phyloP scores from a whole-genome alignment of 2,113 vertebrate species.

The Entelurus aequoreus region DNA sequence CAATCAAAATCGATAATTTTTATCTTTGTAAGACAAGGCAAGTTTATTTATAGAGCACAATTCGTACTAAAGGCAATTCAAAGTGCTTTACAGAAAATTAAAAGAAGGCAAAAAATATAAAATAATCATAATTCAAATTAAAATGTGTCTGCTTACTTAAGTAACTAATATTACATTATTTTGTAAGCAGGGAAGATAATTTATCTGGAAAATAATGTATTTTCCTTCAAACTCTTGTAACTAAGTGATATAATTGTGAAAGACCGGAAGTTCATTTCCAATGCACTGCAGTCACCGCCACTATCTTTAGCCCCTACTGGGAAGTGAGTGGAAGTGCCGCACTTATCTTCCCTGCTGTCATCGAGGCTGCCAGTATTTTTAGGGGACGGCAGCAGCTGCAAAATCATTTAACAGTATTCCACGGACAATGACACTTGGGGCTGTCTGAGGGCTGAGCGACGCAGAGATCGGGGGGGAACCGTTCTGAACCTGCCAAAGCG shows the following conservation, averaged over 20 bases:
- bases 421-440: slow-evolving; percentile 77
- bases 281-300: slow-evolving; percentile 46
- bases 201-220: too few species aligned
- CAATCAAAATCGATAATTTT: too few species aligned
- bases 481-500: slow-evolving; percentile 30
- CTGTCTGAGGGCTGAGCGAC: slow-evolving; percentile 64
- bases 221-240: neutral
- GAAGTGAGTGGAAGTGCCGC: slow-evolving; percentile 75
- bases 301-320: slow-evolving; percentile 75
- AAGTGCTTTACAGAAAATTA: too few species aligned
- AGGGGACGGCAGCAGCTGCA: slow-evolving; percentile 78
- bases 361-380: slow-evolving; percentile 78
- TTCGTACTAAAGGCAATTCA: too few species aligned
- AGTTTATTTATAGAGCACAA: too few species aligned
- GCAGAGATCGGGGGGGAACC: slow-evolving; percentile 49
- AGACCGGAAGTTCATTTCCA: slow-evolving; percentile 36
- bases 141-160: too few species aligned
- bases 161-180: neutral
- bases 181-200: too few species aligned
- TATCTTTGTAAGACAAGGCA: too few species aligned
- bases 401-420: slow-evolving; percentile 80
- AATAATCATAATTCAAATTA: too few species aligned
- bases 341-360: slow-evolving; percentile 79
- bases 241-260: neutral
- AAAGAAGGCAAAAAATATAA: too few species aligned